phyloP scores from a whole-genome alignment of 2,888 invertebrate genomes.

The Trissolcus brochymenae region DNA sequence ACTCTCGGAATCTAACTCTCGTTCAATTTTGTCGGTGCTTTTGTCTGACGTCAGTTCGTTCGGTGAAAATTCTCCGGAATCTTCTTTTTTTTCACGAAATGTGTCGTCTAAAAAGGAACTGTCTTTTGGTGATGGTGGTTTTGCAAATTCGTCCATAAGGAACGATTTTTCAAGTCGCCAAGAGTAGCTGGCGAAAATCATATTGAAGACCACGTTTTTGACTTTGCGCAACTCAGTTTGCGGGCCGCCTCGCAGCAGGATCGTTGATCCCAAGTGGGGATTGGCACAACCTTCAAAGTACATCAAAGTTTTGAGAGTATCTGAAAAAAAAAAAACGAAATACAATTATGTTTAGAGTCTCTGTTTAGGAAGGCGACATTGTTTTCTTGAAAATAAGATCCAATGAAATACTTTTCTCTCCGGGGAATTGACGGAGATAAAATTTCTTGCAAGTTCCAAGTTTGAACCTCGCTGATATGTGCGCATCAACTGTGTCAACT shows the following conservation, averaged over 20 bases:
- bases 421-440: constrained; percentile 81
- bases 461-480: constrained; percentile 85
- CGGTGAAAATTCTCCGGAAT: constrained; percentile 17
- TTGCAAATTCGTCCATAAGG: constrained; percentile 88
- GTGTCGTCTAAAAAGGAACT: constrained; percentile 76
- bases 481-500: constrained; percentile 91
- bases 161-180: constrained; percentile 95
- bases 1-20: constrained; percentile 1
- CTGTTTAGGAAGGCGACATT: background rate
- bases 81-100: constrained; percentile 58
- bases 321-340: constrained; percentile 71
- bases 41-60: constrained; percentile 8
- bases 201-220: constrained; percentile 88
- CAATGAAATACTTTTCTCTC: constrained; percentile 73
- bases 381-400: constrained; percentile 7
- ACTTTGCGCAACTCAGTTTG: constrained; percentile 86
- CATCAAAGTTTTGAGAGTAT: constrained; percentile 90
- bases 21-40: background rate
- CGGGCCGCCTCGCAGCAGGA: constrained; percentile 88
- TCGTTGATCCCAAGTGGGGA: constrained; percentile 89
- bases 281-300: constrained; percentile 93
- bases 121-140: constrained; percentile 81
- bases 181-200: constrained; percentile 92
- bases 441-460: constrained; percentile 91
- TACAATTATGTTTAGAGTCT: background rate